Evolutionary conservation across 2,113 vertebrate genomes (phyloP).

Genomic region (Hoplias malabaricus): DNA sequence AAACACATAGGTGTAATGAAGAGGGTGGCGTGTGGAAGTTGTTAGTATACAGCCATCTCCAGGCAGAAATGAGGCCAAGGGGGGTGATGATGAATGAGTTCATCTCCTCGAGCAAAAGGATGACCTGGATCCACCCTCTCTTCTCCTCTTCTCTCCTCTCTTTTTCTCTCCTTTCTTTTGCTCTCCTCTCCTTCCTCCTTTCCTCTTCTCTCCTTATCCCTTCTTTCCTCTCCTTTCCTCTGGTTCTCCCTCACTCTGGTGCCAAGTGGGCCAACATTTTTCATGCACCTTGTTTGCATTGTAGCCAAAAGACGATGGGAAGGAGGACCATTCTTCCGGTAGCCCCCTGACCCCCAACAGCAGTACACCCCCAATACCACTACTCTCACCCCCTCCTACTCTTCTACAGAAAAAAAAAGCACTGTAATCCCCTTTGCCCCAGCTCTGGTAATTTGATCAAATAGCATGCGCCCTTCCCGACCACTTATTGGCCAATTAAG

Average conservation of each 20-base stretch:
- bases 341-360: slow-evolving; percentile 28
- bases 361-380: slow-evolving; percentile 60
- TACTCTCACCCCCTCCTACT: slow-evolving; percentile 76
- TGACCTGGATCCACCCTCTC: slow-evolving; percentile 92
- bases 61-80: slow-evolving; percentile 94
- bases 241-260: slow-evolving; percentile 68
- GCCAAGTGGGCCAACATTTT: slow-evolving; percentile 91
- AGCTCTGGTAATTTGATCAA: slow-evolving; percentile 93
- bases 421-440: slow-evolving; percentile 88
- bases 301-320: slow-evolving; percentile 69
- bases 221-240: slow-evolving; percentile 69
- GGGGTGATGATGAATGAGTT: slow-evolving; percentile 86
- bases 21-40: slow-evolving; percentile 76
- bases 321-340: slow-evolving; percentile 73
- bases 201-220: slow-evolving; percentile 77
- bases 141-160: slow-evolving; percentile 75
- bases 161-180: slow-evolving; percentile 58
- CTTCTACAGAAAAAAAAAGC: slow-evolving; percentile 60
- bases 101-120: slow-evolving; percentile 87
- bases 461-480: slow-evolving; percentile 91
- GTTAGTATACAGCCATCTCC: slow-evolving; percentile 86
- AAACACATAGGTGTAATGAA: slow-evolving; percentile 68
- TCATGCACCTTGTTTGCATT: slow-evolving; percentile 77
- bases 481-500: slow-evolving; percentile 99
- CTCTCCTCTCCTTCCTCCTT: slow-evolving; percentile 61